Evolutionary conservation across 1,140 invertebrate genomes (phyloP).

Genomic region (Brachionus rotundiformis): DNA sequence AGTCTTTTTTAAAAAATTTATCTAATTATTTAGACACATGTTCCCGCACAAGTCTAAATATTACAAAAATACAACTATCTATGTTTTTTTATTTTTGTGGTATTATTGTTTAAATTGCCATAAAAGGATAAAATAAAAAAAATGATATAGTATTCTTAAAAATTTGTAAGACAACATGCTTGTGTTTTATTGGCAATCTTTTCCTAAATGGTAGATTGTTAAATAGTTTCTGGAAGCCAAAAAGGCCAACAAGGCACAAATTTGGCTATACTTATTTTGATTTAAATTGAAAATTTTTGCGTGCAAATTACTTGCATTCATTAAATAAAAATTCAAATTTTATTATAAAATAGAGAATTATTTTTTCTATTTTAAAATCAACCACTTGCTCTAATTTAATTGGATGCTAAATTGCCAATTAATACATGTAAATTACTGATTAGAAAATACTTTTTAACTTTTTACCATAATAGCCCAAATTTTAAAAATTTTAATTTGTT

Average conservation of each 20-base stretch:
- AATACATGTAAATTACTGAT: constrained; percentile 43
- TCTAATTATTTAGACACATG: too few species aligned
- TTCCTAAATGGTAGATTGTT: neutral
- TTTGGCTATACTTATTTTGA: neutral
- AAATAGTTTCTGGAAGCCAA: neutral
- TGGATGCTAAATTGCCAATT: constrained; percentile 38
- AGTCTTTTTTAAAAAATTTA: too few species aligned
- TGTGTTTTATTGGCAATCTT: too few species aligned
- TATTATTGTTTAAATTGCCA: too few species aligned
- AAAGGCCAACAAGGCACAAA: constrained; percentile 1
- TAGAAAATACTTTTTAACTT: constrained; percentile 26
- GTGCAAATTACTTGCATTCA: constrained; percentile 9
- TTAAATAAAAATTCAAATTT: neutral
- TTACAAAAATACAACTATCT: too few species aligned
- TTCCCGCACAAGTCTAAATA: too few species aligned
- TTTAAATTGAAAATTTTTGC: neutral
- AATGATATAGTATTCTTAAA: too few species aligned
- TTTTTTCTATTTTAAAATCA: neutral
- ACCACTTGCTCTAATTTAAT: constrained; percentile 49
- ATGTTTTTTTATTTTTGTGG: too few species aligned
- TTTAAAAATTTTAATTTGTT: neutral
- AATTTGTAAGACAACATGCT: too few species aligned
- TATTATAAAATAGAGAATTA: neutral
- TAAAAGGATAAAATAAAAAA: neutral
- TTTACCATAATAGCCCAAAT: neutral